A percentile compares a stretch with the other conserved stretches of the same genome.
Evolutionary conservation across 2,797 vertebrate species (phyloP).

Genomic region (Manis crassicaudata): DNA sequence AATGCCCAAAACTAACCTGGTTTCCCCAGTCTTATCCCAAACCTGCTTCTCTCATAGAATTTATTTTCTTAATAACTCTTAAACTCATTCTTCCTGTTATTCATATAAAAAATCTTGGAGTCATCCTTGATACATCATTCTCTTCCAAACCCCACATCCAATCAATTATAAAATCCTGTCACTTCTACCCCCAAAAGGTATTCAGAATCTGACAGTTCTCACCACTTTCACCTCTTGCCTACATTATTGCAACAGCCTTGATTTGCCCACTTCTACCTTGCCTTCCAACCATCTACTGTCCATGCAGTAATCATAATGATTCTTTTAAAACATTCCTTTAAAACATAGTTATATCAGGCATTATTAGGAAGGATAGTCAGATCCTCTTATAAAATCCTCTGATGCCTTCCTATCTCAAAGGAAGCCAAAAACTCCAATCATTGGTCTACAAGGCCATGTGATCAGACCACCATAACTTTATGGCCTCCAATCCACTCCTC

Average conservation of each 20-base stretch:
- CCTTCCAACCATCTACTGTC: not conserved
- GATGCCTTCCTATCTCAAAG: not conserved
- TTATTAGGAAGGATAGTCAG: not conserved
- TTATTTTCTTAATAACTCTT: not conserved
- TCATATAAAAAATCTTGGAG: not conserved
- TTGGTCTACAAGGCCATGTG: not conserved
- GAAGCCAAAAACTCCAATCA: not conserved
- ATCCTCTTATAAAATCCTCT: not conserved
- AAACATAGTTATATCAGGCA: not conserved
- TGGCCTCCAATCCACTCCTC: not conserved
- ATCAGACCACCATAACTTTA: not conserved
- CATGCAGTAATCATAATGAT: not conserved
- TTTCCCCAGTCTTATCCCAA: not conserved
- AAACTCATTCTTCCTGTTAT: not conserved
- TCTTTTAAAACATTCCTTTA: not conserved
- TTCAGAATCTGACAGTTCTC: not conserved
- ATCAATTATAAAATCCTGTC: not conserved
- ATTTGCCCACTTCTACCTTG: not conserved
- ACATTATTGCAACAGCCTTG: not conserved
- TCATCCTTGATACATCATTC: not conserved
- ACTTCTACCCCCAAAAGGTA: not conserved
- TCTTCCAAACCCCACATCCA: not conserved
- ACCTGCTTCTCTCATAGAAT: slow-evolving; percentile 1
- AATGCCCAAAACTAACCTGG: not conserved
- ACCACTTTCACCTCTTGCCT: not conserved